Percentiles rank a stretch among this genome's conserved stretches.
Conservation (phyloP, 2,113 vertebrate species). For the Solenodon paradoxus region DNA sequence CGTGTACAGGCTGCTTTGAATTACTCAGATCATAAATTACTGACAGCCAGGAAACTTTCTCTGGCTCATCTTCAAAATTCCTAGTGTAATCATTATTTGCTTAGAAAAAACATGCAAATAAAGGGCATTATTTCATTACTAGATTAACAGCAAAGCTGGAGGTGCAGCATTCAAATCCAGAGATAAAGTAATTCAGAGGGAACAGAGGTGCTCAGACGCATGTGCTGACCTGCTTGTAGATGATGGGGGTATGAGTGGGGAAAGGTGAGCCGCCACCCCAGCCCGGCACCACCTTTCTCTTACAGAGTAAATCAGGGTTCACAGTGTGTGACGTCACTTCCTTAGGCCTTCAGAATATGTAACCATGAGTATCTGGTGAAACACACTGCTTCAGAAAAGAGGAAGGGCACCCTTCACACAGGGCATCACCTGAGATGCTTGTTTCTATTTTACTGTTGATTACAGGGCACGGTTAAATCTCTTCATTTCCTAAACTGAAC, state of each 20-base stretch:
- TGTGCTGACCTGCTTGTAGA: rapidly evolving
- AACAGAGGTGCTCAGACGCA: not conserved
- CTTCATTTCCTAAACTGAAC: not conserved
- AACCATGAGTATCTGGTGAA: not conserved
- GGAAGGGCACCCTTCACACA: not conserved
- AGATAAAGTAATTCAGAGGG: not conserved
- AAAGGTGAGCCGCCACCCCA: rapidly evolving
- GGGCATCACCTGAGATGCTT: not conserved
- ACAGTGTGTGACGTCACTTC: not conserved
- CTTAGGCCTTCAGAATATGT: not conserved
- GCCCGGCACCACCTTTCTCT: rapidly evolving
- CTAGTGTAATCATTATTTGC: not conserved
- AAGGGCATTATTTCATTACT: not conserved
- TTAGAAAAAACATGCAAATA: not conserved
- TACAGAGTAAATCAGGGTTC: not conserved
- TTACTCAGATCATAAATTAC: not conserved
- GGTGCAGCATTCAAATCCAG: not conserved
- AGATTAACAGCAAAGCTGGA: not conserved
- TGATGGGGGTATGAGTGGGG: too few species aligned
- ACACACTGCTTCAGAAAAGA: not conserved
- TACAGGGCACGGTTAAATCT: not conserved
- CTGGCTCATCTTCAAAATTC: not conserved
- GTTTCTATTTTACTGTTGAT: not conserved
- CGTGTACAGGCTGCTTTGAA: not conserved
- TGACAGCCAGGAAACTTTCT: not conserved